Percentiles rank a stretch among this genome's conserved stretches.
Conservation (phyloP, 2,797 vertebrate species). For the Brotula barbata region DNA sequence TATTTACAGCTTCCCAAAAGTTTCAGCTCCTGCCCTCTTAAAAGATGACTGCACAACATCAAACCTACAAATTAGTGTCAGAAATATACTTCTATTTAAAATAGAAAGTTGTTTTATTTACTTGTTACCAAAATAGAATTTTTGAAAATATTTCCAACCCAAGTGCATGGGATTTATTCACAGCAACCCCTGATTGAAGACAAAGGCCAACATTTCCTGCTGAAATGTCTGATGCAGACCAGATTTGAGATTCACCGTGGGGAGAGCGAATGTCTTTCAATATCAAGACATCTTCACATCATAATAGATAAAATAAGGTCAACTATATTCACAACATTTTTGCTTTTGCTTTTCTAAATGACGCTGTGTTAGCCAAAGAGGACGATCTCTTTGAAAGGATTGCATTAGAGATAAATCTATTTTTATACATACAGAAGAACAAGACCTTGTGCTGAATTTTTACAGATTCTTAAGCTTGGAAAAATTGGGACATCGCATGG, state of each 20-base stretch:
- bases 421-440: slow-evolving; percentile 93
- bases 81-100: slow-evolving; percentile 59
- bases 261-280: slow-evolving; percentile 78
- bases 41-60: slow-evolving; percentile 62
- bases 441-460: slow-evolving; percentile 95
- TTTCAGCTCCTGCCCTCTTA: slow-evolving; percentile 59
- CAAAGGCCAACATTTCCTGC: slow-evolving; percentile 64
- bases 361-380: slow-evolving; percentile 89
- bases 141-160: slow-evolving; percentile 71
- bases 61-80: slow-evolving; percentile 58
- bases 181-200: slow-evolving; percentile 69
- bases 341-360: slow-evolving; percentile 85
- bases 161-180: slow-evolving; percentile 71
- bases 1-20: slow-evolving; percentile 57
- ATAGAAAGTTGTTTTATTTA: slow-evolving; percentile 57
- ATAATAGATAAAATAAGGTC: slow-evolving; percentile 79
- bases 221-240: slow-evolving; percentile 66
- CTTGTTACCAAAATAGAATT: slow-evolving; percentile 72
- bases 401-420: slow-evolving; percentile 94
- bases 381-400: slow-evolving; percentile 88
- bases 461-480: slow-evolving; percentile 95
- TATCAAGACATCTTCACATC: slow-evolving; percentile 75
- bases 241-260: slow-evolving; percentile 65
- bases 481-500: slow-evolving; percentile 86
- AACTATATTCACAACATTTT: slow-evolving; percentile 83